Evolutionary conservation across 2,113 vertebrate species (phyloP), one percentile per base, ranked within the genome.

Genomic region (Ptychochromis oligacanthus): DNA sequence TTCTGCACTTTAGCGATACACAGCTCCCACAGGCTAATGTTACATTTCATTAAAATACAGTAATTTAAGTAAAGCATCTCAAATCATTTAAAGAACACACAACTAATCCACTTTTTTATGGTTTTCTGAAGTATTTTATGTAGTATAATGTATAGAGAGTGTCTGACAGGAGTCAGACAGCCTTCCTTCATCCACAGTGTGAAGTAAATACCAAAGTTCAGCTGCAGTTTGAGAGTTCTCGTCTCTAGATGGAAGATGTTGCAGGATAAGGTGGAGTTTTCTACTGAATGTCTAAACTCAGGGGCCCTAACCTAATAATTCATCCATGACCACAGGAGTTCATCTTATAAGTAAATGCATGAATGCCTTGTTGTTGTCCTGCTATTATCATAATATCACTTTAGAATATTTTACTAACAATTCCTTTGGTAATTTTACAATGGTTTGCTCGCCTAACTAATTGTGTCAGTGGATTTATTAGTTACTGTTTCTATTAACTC

Each of bases 401-500:
- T 56, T 43, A 2, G 12, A 38, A 26, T 24, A 55, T 55, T 43
- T 31, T 79, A 40, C 26, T 56, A n/a, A 74, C 38, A 57, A 28
- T 54, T 65, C 9, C 8, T 64, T 75, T 52, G 28, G 34, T 5
- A 28, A 56, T 55, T 49, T 54, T 22, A 13, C 18, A 8, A 24
- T 17, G 3, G 36, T 77, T 80, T 61, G 36, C 20, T 11, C 72
- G 59, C 24, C 14, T 55, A 28, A 64, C 17, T 26, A 14, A 3
- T 20, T 79, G 20, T 76, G 12, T 52, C 8, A 3, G 46, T 22
- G 7, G 12, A 36, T 55, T 15, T 74, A 57, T 82, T 61, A 52
- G 55, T 28, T 43, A 58, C 65, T 62, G 79, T 85, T 88, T 88
- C 46, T 65, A 74, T 86, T 82, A 85, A 86, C 85, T 87, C 11